Conservation (phyloP, 2,797 vertebrate genomes). For the Miopithecus talapoin region DNA sequence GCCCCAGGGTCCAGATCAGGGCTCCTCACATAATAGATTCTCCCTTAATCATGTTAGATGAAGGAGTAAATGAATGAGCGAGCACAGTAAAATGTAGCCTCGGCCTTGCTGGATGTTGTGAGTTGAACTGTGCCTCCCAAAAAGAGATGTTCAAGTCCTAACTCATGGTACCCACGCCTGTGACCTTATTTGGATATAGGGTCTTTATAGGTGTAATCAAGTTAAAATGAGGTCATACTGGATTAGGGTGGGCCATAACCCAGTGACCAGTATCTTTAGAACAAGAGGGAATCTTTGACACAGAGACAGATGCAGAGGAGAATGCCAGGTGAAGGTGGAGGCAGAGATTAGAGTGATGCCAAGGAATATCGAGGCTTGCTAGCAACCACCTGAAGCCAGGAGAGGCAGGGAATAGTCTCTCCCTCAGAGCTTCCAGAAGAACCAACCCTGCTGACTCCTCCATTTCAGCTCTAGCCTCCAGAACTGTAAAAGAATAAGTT, state of each 20-base stretch:
- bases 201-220: background rate
- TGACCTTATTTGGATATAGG: background rate
- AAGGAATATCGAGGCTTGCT: fast-evolving
- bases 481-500: background rate
- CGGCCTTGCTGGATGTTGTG: background rate
- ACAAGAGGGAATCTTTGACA: background rate
- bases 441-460: fast-evolving
- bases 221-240: background rate
- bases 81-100: background rate
- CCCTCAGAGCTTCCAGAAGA: background rate
- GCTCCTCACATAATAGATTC: background rate
- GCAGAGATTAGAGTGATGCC: background rate
- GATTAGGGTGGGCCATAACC: no score
- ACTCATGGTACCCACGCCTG: no score
- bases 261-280: background rate
- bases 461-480: background rate
- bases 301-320: background rate
- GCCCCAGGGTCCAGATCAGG: background rate
- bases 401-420: background rate
- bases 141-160: background rate
- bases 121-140: background rate
- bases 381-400: no score
- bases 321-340: background rate
- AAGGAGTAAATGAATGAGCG: background rate
- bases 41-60: background rate